These are phyloP conservation scores for Triplophysa bombifrons DNA, from an alignment of 2,797 vertebrate species.

Conservation along the genomic window DNA sequence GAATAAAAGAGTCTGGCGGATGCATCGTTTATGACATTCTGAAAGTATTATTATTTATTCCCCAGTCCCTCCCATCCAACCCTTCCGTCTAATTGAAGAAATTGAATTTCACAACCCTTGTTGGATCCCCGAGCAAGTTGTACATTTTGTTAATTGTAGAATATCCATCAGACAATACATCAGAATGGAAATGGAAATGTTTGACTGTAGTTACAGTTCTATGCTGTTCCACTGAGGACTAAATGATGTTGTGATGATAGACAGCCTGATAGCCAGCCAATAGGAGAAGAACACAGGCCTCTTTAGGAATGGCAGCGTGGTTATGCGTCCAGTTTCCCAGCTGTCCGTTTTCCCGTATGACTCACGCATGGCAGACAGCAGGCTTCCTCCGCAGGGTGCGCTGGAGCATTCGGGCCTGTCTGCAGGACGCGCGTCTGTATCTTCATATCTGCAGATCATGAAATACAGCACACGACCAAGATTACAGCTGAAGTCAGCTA, in stretches of 20 bases:
- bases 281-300: background rate
- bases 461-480: background rate
- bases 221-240: too few relatives aligned
- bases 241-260: background rate
- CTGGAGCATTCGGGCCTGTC: slow-evolving; percentile 40
- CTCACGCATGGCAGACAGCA: slow-evolving; percentile 58
- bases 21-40: background rate
- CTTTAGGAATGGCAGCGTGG: background rate
- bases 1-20: too few relatives aligned
- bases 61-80: background rate
- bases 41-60: background rate
- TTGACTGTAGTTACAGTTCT: background rate
- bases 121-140: background rate
- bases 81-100: background rate
- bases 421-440: slow-evolving; percentile 43
- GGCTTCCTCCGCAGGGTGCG: slow-evolving; percentile 42
- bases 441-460: slow-evolving; percentile 12
- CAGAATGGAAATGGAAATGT: background rate
- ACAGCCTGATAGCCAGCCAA: slow-evolving; percentile 1
- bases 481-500: slow-evolving; percentile 6
- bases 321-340: slow-evolving; percentile 22
- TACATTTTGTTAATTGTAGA: background rate
- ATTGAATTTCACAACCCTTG: background rate
- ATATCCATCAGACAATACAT: background rate
- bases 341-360: slow-evolving; percentile 51